phyloP scores from a whole-genome alignment of 2,113 vertebrate species.

The Heteronetta atricapilla region DNA sequence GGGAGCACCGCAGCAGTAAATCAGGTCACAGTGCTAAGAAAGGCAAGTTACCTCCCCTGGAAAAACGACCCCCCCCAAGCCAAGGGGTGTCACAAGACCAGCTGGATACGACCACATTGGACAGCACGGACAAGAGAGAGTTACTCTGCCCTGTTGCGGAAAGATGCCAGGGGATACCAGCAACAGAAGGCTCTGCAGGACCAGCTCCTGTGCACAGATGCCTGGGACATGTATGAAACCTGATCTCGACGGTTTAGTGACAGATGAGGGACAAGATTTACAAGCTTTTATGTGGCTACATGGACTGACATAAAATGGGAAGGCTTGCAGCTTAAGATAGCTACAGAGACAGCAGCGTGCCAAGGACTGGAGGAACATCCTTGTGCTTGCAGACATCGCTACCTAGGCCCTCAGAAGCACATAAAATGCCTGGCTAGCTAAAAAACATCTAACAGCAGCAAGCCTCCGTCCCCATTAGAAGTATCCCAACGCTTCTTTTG shows the following conservation, averaged over 20 bases:
- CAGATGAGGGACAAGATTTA: not conserved
- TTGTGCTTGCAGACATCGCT: not conserved
- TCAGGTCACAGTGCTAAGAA: not conserved
- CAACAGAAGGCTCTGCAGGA: not conserved
- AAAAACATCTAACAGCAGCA: not conserved
- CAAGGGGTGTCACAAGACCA: not conserved
- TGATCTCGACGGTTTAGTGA: not conserved
- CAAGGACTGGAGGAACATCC: not conserved
- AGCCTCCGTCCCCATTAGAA: not conserved
- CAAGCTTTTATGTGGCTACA: not conserved
- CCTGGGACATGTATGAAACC: not conserved
- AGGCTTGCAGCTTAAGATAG: not conserved
- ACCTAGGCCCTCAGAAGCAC: not conserved
- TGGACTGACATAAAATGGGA: not conserved
- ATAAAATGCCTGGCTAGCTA: not conserved
- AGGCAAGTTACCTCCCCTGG: not conserved
- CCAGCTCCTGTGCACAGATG: not conserved
- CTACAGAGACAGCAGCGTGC: not conserved
- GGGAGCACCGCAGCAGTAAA: not conserved
- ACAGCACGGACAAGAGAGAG: not conserved
- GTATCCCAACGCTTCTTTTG: not conserved
- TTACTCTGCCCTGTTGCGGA: not conserved
- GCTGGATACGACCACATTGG: not conserved
- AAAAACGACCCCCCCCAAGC: not conserved
- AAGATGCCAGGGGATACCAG: not conserved